Percentiles rank a stretch among this genome's conserved stretches.
Conservation (phyloP, 2,113 vertebrate genomes). For the Sporophila hypoxantha region DNA sequence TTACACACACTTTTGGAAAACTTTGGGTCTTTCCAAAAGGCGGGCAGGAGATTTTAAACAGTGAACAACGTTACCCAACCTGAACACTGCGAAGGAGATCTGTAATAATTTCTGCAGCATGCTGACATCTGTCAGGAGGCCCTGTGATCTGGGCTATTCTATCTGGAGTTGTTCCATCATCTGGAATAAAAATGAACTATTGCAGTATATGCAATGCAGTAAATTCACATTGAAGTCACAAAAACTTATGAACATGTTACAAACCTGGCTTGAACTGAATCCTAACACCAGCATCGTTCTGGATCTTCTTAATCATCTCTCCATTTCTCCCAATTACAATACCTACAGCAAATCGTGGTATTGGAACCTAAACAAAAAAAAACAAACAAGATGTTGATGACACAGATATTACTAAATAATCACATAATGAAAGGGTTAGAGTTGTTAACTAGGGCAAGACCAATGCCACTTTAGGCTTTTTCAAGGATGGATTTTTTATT, state of each 20-base stretch:
- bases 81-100: constrained; percentile 95
- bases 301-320: constrained; percentile 99
- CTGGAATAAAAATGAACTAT: constrained; percentile 63
- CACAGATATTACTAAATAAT: not conserved
- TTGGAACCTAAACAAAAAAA: constrained; percentile 80
- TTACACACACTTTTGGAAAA: not conserved
- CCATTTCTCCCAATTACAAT: constrained; percentile 97
- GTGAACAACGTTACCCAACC: constrained; percentile 43
- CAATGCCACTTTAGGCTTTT: not conserved
- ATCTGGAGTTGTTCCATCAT: constrained; percentile 95
- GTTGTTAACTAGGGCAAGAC: not conserved
- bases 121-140: constrained; percentile 92
- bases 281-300: constrained; percentile 95
- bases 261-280: constrained; percentile 98
- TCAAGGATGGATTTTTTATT: not conserved
- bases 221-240: not conserved
- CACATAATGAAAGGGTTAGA: not conserved
- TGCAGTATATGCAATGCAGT: not conserved
- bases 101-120: constrained; percentile 93
- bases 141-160: constrained; percentile 98
- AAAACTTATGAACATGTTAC: not conserved
- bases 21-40: not conserved
- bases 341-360: constrained; percentile 95
- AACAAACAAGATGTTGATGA: not conserved
- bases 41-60: not conserved